Conservation (phyloP, 2,888 invertebrate genomes). For the Noctua pronuba region DNA sequence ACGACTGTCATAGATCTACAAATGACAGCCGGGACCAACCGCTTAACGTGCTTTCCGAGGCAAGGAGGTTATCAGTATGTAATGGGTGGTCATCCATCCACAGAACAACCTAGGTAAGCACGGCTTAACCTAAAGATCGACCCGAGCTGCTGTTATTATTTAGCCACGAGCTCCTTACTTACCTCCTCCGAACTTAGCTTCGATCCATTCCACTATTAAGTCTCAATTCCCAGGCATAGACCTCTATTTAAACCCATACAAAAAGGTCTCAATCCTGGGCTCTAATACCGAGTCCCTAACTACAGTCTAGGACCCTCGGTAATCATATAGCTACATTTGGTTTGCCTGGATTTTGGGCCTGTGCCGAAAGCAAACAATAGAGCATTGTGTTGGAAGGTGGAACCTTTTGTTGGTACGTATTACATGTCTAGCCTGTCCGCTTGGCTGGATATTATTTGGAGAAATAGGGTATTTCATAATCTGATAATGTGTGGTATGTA, state of each 20-base stretch:
- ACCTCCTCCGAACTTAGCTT: too few relatives aligned
- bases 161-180: too few relatives aligned
- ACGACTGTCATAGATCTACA: too few relatives aligned
- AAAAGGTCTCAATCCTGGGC: slow-evolving; percentile 5
- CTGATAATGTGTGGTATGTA: background rate
- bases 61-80: too few relatives aligned
- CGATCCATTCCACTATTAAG: background rate
- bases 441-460: slow-evolving; percentile 11
- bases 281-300: background rate
- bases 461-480: slow-evolving; percentile 30
- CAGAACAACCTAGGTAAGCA: too few relatives aligned
- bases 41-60: too few relatives aligned
- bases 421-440: background rate
- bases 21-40: too few relatives aligned
- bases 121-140: too few relatives aligned
- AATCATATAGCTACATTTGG: slow-evolving; percentile 16
- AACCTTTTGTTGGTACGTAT: slow-evolving; percentile 45
- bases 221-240: slow-evolving; percentile 3
- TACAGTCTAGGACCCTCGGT: slow-evolving; percentile 15
- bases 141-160: too few relatives aligned
- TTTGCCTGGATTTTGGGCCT: slow-evolving; percentile 38
- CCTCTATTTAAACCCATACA: slow-evolving; percentile 7
- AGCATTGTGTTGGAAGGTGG: slow-evolving; percentile 36
- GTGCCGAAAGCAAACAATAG: slow-evolving; percentile 31
- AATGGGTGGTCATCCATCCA: too few relatives aligned